Evolutionary conservation across 1,140 invertebrate genomes (phyloP).

Genomic region (Heliconius hewitsoni): DNA sequence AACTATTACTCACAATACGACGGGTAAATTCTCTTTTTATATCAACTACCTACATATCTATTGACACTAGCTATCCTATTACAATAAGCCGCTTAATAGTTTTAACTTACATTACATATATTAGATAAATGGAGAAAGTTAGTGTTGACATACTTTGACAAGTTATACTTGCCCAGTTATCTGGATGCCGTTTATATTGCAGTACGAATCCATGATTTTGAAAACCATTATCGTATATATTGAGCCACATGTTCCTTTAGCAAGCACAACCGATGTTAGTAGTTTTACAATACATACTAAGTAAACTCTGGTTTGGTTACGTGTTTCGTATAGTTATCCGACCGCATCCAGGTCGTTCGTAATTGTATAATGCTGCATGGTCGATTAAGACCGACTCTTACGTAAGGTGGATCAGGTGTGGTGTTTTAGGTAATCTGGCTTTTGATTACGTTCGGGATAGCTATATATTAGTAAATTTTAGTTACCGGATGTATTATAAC

Average conservation of each 20-base stretch:
- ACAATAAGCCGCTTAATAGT: conserved; percentile 29
- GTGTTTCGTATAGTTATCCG: conserved; percentile 46
- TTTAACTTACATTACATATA: conserved; percentile 27
- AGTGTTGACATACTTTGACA: conserved; percentile 30
- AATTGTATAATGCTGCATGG: conserved; percentile 46
- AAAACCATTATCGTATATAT: conserved; percentile 4
- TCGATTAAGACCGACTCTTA: conserved; percentile 40
- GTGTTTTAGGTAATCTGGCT: conserved; percentile 26
- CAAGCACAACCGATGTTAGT: conserved; percentile 37
- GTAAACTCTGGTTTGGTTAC: conserved; percentile 36
- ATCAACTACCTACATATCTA: neutral
- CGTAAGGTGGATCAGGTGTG: conserved; percentile 34
- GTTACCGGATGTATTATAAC: neutral
- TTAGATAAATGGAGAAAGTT: conserved; percentile 25
- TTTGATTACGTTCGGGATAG: conserved; percentile 13
- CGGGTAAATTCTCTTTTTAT: neutral
- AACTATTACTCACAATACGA: neutral
- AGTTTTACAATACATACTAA: conserved; percentile 37
- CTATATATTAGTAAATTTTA: neutral
- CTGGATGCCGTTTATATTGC: conserved; percentile 22
- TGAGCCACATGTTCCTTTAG: conserved; percentile 38
- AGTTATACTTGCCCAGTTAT: conserved; percentile 41
- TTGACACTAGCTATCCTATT: conserved; percentile 21
- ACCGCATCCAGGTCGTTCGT: conserved; percentile 45
- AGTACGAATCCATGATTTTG: conserved; percentile 23